A percentile compares a stretch with the other conserved stretches of the same genome.
Conservation (phyloP, 2,797 vertebrate species). For the Echeneis naucrates region DNA sequence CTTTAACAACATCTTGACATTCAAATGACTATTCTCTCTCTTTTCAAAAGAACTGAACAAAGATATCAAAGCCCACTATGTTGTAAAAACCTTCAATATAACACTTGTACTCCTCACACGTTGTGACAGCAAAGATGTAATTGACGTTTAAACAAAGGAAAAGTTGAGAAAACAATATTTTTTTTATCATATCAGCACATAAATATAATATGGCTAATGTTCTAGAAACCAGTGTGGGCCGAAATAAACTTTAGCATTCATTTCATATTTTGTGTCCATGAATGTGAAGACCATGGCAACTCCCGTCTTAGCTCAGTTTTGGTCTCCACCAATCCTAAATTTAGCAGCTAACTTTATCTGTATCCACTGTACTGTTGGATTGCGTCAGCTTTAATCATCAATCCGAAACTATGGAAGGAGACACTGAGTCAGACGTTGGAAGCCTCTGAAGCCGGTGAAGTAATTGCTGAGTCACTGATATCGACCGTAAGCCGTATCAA, state of each 20-base stretch:
- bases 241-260: neutral
- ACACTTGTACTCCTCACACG: too few species aligned
- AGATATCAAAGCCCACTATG: too few species aligned
- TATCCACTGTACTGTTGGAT: too few species aligned
- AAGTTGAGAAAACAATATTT: neutral
- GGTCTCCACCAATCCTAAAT: too few species aligned
- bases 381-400: too few species aligned
- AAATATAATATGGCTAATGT: neutral
- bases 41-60: neutral
- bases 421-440: conserved; percentile 9
- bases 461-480: conserved; percentile 19
- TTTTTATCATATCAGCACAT: neutral
- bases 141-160: neutral
- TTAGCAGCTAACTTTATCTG: too few species aligned
- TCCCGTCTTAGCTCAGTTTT: too few species aligned
- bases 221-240: neutral
- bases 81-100: too few species aligned
- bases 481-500: conserved; percentile 12
- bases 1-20: too few species aligned
- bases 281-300: too few species aligned
- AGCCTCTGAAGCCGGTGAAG: conserved; percentile 10
- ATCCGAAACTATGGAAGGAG: neutral
- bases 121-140: too few species aligned
- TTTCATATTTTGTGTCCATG: neutral
- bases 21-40: too few species aligned